Evolutionary conservation across 2,888 invertebrate genomes (phyloP).

Genomic region (Trisateles emortualis): DNA sequence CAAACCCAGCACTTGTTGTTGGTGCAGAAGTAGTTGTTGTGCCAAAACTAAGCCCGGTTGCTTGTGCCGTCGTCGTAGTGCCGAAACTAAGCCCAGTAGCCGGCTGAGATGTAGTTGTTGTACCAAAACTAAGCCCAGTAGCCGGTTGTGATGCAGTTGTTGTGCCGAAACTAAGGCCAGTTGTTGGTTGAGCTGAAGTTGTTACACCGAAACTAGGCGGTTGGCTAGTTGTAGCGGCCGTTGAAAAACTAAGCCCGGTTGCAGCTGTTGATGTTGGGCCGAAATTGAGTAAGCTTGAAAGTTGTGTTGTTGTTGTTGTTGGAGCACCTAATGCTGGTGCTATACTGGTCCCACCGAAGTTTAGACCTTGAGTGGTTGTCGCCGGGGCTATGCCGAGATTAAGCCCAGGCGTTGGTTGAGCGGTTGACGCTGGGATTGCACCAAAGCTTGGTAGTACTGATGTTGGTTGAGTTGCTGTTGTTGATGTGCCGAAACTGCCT

Average conservation of each 20-base stretch:
- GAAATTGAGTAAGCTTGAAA: constrained; percentile 43
- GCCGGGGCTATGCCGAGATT: constrained; percentile 21
- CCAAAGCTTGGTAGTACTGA: constrained; percentile 42
- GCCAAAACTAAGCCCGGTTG: constrained; percentile 42
- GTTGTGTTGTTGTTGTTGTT: constrained; percentile 10
- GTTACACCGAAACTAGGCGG: constrained; percentile 2
- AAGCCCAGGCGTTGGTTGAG: constrained; percentile 29
- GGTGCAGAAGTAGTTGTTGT: constrained; percentile 17
- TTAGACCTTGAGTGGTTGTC: constrained; percentile 26
- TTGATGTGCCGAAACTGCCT: constrained; percentile 21
- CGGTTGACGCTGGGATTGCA: constrained; percentile 25
- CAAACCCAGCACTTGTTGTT: constrained; percentile 10
- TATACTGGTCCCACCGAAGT: constrained; percentile 38
- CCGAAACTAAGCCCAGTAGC: constrained; percentile 47
- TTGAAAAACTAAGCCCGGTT: constrained; percentile 39
- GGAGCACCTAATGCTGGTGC: constrained; percentile 16
- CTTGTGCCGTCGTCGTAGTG: constrained; percentile 13
- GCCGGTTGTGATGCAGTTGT: background rate
- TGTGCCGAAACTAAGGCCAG: constrained; percentile 25
- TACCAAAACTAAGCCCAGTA: constrained; percentile 25
- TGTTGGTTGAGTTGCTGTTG: constrained; percentile 7
- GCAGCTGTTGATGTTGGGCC: constrained; percentile 29
- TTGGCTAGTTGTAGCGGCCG: constrained; percentile 27
- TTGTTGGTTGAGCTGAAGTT: constrained; percentile 17
- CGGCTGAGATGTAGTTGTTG: constrained; percentile 21